These are phyloP conservation scores for Elaphurus davidianus DNA, from an alignment of 2,113 vertebrate genomes.

Conservation along the genomic window DNA sequence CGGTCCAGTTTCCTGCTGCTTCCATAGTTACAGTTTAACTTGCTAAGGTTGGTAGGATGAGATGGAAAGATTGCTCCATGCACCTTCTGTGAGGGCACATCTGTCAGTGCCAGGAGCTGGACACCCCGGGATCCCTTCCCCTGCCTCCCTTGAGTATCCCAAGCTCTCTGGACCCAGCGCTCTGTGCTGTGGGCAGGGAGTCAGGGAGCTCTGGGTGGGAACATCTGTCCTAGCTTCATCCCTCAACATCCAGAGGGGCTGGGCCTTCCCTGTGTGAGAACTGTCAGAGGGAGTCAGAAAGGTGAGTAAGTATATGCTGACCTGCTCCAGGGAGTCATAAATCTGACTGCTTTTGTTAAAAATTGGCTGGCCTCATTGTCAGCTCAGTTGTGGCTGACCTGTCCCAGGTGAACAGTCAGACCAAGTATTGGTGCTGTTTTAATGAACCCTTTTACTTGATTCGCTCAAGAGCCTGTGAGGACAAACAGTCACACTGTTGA, in stretches of 20 bases:
- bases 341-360: slow-evolving; percentile 35
- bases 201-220: background rate
- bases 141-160: background rate
- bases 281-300: background rate
- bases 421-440: background rate
- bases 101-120: background rate
- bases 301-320: background rate
- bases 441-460: background rate
- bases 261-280: background rate
- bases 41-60: slow-evolving; percentile 28
- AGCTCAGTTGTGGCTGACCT: background rate
- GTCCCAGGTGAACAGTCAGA: background rate
- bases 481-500: background rate
- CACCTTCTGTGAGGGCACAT: background rate
- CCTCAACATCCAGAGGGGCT: background rate
- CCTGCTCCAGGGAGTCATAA: background rate
- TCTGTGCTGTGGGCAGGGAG: background rate
- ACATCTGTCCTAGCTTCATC: background rate
- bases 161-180: background rate
- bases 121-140: background rate
- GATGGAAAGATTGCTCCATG: slow-evolving; percentile 34
- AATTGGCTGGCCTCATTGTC: background rate
- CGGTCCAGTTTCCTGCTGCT: slow-evolving; percentile 11
- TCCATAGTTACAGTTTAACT: slow-evolving; percentile 33
- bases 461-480: background rate